These are phyloP conservation scores for Eudemis profundana DNA, from an alignment of 2,888 invertebrate species.

Conservation along the genomic window DNA sequence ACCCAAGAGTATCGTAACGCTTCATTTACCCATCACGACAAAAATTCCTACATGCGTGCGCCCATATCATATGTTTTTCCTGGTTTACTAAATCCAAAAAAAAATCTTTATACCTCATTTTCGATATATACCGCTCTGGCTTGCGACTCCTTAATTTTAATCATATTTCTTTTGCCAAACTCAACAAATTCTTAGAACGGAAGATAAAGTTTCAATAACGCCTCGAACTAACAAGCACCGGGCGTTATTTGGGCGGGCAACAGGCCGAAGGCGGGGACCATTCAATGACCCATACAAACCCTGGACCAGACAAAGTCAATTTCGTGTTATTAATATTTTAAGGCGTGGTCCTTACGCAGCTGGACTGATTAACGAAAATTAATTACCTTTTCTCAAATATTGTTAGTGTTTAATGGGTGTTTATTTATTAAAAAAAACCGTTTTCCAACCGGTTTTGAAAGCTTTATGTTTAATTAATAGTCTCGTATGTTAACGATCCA, in stretches of 20 bases:
- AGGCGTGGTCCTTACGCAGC: constrained; percentile 61
- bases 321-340: constrained; percentile 60
- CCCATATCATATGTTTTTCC: too few species aligned
- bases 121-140: too few species aligned
- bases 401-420: constrained; percentile 20
- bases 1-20: too few species aligned
- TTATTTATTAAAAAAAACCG: constrained; percentile 19
- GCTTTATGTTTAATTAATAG: constrained; percentile 16
- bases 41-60: too few species aligned
- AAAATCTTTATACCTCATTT: neutral
- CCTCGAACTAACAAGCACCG: constrained; percentile 44
- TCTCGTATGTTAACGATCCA: constrained; percentile 20
- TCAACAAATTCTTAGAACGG: constrained; percentile 30
- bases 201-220: constrained; percentile 27
- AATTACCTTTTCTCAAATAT: constrained; percentile 39
- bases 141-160: neutral
- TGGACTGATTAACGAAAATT: constrained; percentile 57
- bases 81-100: too few species aligned
- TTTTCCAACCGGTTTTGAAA: neutral
- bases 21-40: too few species aligned
- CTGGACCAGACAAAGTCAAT: constrained; percentile 57
- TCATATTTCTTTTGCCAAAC: neutral
- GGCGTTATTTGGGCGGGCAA: constrained; percentile 61
- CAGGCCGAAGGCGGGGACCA: constrained; percentile 45
- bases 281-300: constrained; percentile 57